Percentiles rank a stretch among this genome's conserved stretches.
These are phyloP conservation scores for Cricetomys ansorgei DNA, from an alignment of 2,113 vertebrate species.

Conservation along the genomic window DNA sequence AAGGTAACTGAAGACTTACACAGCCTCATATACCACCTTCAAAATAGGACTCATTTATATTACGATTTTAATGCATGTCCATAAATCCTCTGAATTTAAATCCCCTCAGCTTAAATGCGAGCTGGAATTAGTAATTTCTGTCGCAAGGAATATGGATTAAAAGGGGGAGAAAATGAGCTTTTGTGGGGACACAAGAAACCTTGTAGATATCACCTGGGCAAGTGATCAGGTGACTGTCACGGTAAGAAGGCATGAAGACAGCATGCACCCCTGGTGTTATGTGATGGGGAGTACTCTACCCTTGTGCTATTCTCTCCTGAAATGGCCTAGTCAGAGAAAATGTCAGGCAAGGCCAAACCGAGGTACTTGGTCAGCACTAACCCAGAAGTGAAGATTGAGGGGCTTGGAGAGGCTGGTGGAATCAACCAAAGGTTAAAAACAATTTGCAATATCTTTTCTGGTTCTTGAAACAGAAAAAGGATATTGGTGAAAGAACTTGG, in stretches of 20 bases:
- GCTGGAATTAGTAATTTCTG: background rate
- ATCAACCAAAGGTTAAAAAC: background rate
- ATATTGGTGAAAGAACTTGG: background rate
- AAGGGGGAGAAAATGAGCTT: background rate
- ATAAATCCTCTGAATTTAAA: background rate
- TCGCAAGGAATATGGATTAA: background rate
- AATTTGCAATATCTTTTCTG: background rate
- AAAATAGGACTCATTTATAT: background rate
- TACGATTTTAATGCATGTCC: background rate
- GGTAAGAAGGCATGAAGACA: background rate
- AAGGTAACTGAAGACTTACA: background rate
- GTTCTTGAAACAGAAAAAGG: background rate
- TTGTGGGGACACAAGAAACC: background rate
- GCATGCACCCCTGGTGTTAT: accelerated
- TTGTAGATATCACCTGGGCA: background rate
- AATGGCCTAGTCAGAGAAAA: background rate
- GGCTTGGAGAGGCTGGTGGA: background rate
- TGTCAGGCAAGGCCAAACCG: background rate
- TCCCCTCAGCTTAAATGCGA: background rate
- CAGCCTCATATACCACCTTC: background rate
- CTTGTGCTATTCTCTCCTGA: background rate
- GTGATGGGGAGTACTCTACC: no score
- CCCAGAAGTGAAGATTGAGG: background rate
- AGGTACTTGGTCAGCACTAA: background rate
- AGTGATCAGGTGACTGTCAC: background rate